These are phyloP conservation scores for Enteromius radiatus DNA, from an alignment of 2,797 vertebrate species.

Conservation along the genomic window DNA sequence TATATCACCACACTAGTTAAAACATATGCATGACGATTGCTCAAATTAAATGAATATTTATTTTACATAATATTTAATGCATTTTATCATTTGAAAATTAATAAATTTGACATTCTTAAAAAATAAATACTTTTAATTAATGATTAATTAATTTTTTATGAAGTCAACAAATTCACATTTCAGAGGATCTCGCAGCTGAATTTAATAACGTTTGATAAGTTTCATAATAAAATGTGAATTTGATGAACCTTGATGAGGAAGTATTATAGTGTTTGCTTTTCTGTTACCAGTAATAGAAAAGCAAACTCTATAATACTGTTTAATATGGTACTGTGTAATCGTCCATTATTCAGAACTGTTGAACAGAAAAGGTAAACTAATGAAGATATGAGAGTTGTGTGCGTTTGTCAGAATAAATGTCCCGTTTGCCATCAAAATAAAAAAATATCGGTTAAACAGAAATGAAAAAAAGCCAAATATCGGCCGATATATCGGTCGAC, in stretches of 20 bases:
- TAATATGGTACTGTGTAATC: neutral
- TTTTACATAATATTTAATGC: neutral
- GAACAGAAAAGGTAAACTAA: neutral
- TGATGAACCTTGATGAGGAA: neutral
- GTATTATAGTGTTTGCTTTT: neutral
- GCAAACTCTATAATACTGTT: neutral
- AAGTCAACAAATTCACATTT: neutral
- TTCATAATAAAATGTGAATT: neutral
- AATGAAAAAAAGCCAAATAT: neutral
- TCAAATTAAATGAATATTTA: neutral
- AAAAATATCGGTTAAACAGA: neutral
- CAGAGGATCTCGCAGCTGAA: neutral
- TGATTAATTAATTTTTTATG: neutral
- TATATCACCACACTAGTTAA: neutral
- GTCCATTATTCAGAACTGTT: neutral
- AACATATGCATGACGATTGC: neutral
- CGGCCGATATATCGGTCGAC: neutral
- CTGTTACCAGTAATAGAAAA: neutral
- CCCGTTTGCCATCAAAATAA: neutral
- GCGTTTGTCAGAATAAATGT: neutral
- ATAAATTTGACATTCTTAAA: neutral
- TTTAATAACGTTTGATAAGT: neutral
- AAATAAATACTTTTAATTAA: neutral
- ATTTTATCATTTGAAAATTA: neutral
- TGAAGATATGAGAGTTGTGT: neutral